Conservation (phyloP, 2,888 invertebrate species). For the Cryptus armator region DNA sequence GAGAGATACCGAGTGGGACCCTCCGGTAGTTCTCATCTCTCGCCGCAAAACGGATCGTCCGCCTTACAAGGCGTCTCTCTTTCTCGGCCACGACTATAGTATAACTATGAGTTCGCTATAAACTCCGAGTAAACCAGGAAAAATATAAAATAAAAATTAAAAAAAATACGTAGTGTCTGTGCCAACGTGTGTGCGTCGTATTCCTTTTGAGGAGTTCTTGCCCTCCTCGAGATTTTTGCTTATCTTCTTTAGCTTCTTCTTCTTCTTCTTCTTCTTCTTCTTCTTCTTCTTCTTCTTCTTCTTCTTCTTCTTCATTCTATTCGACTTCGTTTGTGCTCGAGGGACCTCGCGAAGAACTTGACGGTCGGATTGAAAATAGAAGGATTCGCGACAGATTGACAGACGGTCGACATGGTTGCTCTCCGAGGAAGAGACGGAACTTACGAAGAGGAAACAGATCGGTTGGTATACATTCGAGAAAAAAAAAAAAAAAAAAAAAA, state of each 20-base stretch:
- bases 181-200: constrained; percentile 35
- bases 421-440: constrained; percentile 34
- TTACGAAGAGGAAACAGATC: constrained; percentile 28
- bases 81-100: constrained; percentile 44
- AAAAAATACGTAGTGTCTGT: constrained; percentile 16
- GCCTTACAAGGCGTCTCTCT: constrained; percentile 59
- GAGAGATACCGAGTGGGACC: constrained; percentile 7
- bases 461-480: constrained; percentile 24
- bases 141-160: constrained; percentile 16
- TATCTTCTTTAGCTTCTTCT: constrained; percentile 8
- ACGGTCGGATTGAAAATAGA: constrained; percentile 40
- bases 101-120: constrained; percentile 59
- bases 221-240: constrained; percentile 54
- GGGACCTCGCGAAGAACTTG: constrained; percentile 16
- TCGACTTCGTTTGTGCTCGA: constrained; percentile 32
- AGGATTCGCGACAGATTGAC: constrained; percentile 50
- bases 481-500: constrained; percentile 19
- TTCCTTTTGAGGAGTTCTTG: constrained; percentile 64
- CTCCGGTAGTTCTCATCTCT: constrained; percentile 46
- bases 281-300: constrained; percentile 18
- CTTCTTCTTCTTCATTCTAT: constrained; percentile 7
- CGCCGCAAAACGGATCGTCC: constrained; percentile 53
- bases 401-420: constrained; percentile 47
- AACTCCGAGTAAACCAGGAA: constrained; percentile 16
- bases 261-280: constrained; percentile 15